Base-by-base conservation (phyloP, 2,797 vertebrate genomes). In the Pempheris klunzingeri region DNA sequence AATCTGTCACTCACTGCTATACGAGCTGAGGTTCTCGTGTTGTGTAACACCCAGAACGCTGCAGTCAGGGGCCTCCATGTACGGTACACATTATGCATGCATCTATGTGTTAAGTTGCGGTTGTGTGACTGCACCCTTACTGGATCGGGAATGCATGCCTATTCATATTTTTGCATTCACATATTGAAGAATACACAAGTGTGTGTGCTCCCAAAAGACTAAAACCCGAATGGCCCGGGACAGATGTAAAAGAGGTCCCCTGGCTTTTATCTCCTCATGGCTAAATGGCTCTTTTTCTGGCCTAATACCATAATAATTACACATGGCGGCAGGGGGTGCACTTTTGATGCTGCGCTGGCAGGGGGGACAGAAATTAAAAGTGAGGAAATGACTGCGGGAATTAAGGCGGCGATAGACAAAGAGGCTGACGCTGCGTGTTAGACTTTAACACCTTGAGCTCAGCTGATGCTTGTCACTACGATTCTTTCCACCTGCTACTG, bases 221-320 rank as follows among this genome's bases (percentile, higher is more conserved):
- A 39, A 66, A 71, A 70, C 10, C n/a, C 30, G 34, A 77, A 17
- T 49, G 77, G 57, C 62, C 53, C 49, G 4, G 65, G 79, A 74
- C 43, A 71, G 74, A 59, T 52, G 58, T 64, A 32, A 83, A 71
- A 69, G 54, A 81, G 57, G 60, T 75, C 60, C 77, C 74, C 69
- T 80, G 50, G 74, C 89, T 90, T 95, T 94, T 92, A 93, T 92
- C 92, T 92, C 75, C 73, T 87, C 53, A 47, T 82, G 85, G 85
- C 81, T 89, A 93, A 94, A 93, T 84, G 80, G 85, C 74, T 87
- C 86, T 89, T 93, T 88, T 88, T 88, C 82, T 83, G 83, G 85
- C 67, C 84, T 95, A 96, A 95, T 95, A 90, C 94, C 88, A 93
- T 90, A 92, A 94, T 95, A 94, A 96, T 96, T 95, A 92, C 94